Evolutionary conservation across 2,797 vertebrate genomes (phyloP).

Genomic region (Mastacembelus armatus): DNA sequence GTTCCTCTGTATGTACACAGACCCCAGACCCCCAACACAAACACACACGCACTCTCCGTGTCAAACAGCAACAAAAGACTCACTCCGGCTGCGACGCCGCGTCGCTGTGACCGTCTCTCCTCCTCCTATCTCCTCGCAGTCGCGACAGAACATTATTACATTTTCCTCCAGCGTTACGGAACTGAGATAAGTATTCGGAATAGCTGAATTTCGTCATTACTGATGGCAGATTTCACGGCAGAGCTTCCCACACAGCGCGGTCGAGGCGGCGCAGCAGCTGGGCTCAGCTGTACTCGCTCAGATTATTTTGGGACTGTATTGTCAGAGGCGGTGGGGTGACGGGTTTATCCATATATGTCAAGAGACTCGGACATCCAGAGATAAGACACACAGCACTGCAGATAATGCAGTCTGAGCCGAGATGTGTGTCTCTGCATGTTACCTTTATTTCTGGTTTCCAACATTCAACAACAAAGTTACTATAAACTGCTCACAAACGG

Average conservation of each 20-base stretch:
- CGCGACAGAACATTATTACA: constrained; percentile 38
- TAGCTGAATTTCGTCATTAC: constrained; percentile 94
- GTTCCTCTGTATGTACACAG: background rate
- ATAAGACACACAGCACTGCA: constrained; percentile 57
- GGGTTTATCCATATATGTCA: constrained; percentile 93
- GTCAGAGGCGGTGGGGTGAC: constrained; percentile 83
- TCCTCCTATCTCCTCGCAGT: constrained; percentile 51
- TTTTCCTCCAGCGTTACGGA: constrained; percentile 84
- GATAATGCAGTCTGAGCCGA: constrained; percentile 34
- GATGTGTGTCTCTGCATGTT: background rate
- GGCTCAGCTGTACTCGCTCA: constrained; percentile 89
- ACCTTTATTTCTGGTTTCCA: constrained; percentile 15
- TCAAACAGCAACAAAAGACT: constrained; percentile 69
- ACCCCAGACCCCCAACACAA: background rate
- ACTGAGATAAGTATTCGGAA: constrained; percentile 92
- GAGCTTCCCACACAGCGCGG: constrained; percentile 40
- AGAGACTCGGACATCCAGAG: constrained; percentile 59
- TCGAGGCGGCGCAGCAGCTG: constrained; percentile 62
- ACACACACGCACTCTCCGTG: constrained; percentile 5
- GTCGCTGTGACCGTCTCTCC: constrained; percentile 74
- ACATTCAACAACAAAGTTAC: constrained; percentile 7
- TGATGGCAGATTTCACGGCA: constrained; percentile 17
- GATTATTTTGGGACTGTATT: constrained; percentile 95
- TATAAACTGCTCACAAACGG: no score
- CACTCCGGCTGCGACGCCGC: constrained; percentile 74